Evolutionary conservation across 1,140 invertebrate species (phyloP), one percentile per base, ranked within the genome.

Genomic region (Formica exsecta): DNA sequence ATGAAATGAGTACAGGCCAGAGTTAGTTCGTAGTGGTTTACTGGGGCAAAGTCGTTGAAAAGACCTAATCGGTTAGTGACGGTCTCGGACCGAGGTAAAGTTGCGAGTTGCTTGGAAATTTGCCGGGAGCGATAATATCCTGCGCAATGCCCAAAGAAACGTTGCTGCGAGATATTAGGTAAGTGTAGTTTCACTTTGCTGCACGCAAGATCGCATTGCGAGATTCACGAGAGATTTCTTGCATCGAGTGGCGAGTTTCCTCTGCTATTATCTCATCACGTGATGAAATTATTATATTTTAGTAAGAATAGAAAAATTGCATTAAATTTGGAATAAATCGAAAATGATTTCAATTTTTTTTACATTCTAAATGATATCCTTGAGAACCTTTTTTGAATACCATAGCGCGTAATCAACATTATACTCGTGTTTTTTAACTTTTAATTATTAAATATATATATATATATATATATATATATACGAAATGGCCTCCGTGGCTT

Each of bases 101-200:
- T 84, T 86, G 32, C 36, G 9, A 84, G 73, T 75, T 75, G 62
- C 70, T 66, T n/a, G 68, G 80, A 84, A 70, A 75, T 87, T 44
- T 9, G 70, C 11, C n/a, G 32, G 41, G 48, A 36, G 48, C 64
- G 86, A 85, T 85, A 87, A 76, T 62, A 41, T 51, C 41, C 29
- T 25, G 25, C 6, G 70, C 41, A 13, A 11, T 62, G 65, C 8
- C 51, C 73, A 84, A 85, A 88, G 74, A 89, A 84, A 38, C 44
- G 29, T 41, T n/a, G 29, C 16, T 25, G 22, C 38, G 54, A 51
- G 59, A 65, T 66, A 59, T 19, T 51, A 51, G 48, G 66, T 62
- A 25, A 51, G 66, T 22, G 13, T 61, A 59, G 51, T 57, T 25
- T 59, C 32, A n/a, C 32, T 36, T 38, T 25, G 32, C 2, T 73